Percentiles rank a stretch among this genome's conserved stretches.
phyloP scores from a whole-genome alignment of 2,113 vertebrate species.

The Setophaga kirtlandii region DNA sequence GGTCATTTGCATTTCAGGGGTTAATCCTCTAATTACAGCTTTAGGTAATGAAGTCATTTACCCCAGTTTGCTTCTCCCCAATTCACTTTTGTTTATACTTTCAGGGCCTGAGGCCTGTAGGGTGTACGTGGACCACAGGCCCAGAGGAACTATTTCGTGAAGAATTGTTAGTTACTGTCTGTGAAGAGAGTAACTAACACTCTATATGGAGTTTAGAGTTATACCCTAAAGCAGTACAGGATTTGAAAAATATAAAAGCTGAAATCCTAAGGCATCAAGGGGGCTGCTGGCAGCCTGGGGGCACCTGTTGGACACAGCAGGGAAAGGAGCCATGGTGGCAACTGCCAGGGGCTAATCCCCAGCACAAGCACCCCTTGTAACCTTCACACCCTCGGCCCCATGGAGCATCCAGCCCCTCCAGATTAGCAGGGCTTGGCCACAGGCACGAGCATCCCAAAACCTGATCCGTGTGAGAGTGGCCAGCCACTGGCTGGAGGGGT shows the following conservation, averaged over 20 bases:
- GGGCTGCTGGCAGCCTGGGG: not conserved
- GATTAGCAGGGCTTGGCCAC: not conserved
- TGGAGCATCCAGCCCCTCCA: not conserved
- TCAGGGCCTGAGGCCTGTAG: not conserved
- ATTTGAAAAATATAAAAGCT: not conserved
- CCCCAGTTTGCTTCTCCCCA: not conserved
- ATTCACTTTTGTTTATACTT: not conserved
- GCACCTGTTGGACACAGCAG: not conserved
- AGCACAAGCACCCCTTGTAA: not conserved
- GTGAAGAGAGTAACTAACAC: too few species aligned
- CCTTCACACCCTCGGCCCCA: not conserved
- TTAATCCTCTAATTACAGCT: not conserved
- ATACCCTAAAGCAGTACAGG: not conserved
- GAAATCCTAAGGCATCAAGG: not conserved
- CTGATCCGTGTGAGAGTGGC: not conserved
- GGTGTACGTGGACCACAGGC: too few species aligned
- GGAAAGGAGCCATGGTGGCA: not conserved
- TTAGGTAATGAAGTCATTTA: not conserved
- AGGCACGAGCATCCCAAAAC: not conserved
- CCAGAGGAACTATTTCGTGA: too few species aligned
- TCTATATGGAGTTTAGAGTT: too few species aligned
- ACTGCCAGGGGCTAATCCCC: not conserved
- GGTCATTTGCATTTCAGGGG: too few species aligned
- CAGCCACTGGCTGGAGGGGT: rapidly evolving
- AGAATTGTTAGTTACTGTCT: too few species aligned